These are phyloP conservation scores for Neelides sp. DNA, from an alignment of 1,140 invertebrate genomes.

Conservation along the genomic window DNA sequence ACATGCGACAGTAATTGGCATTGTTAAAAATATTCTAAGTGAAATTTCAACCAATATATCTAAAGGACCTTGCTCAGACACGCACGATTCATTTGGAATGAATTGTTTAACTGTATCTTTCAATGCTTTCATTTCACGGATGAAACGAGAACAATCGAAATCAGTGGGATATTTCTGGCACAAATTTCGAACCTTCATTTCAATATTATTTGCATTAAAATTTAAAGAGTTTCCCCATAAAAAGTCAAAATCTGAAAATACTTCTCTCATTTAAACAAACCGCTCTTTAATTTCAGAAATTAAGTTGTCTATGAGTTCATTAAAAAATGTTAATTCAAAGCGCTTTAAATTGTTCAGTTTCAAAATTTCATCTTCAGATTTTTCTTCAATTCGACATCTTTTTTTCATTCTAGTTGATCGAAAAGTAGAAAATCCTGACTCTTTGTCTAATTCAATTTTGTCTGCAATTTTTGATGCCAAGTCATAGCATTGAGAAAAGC, in stretches of 20 bases:
- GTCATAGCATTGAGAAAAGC: not conserved
- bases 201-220: no score
- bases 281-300: not conserved
- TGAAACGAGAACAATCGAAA: not conserved
- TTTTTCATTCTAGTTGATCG: not conserved
- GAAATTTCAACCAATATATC: not conserved
- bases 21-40: slow-evolving; percentile 26
- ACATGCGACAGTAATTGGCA: slow-evolving; percentile 24
- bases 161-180: not conserved
- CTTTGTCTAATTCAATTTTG: not conserved
- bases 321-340: slow-evolving; percentile 2
- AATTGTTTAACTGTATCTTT: not conserved
- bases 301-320: not conserved
- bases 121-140: not conserved
- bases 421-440: not conserved
- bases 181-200: not conserved
- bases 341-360: not conserved
- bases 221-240: not conserved
- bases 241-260: not conserved
- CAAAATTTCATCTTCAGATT: not conserved
- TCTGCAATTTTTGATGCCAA: not conserved
- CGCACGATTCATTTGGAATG: not conserved
- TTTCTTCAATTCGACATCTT: not conserved
- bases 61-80: not conserved
- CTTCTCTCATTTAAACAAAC: not conserved